Evolutionary conservation across 1,140 invertebrate genomes (phyloP), one percentile per base, ranked within the genome.

Genomic region (Caerostris darwini): DNA sequence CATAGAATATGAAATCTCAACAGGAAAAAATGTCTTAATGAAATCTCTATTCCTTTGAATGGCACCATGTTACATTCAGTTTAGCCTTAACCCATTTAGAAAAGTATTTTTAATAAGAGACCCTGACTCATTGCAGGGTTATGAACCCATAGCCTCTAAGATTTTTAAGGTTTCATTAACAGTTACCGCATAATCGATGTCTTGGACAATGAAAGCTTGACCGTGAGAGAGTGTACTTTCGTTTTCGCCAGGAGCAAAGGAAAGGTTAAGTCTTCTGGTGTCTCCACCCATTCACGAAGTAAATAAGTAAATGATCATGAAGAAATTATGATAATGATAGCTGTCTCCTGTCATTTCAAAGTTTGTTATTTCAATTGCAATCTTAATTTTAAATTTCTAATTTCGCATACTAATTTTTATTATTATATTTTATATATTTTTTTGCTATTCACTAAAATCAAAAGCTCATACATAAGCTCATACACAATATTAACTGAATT

Each of bases 101-200:
- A 14, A 5, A 85, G 7, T 58, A 85, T 6, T 53, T 19, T 58
- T 85, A 85, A 57, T 8, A 58, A 56, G 14, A 14, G 17, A n/a
- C 54, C 82, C 50, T 85, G 82, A 85, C 82, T 85, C 56, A 5
- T n/a, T 53, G 14, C 10, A 54, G 54, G 82, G 56, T 85, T 53
- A 57, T 56, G 82, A 85, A 85, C 82, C 82, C 82, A 85, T 50
- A 17, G 61, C 71, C 71, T 53, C n/a, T 34, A 14, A 77, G 71
- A 34, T 34, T 64, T 64, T 12, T 64, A 14, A 64, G 3, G 61
- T 14, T 64, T 64, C 61, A 64, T 64, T 64, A 64, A 64, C 61
- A 14, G 61, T 64, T 64, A 64, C 61, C 4, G 61, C 61, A 64
- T 64, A 64, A 64, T 64, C 61, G 61, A 14, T 10, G 12, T 12